Percentiles rank a stretch among this genome's conserved stretches.
These are phyloP conservation scores for Protonemura montana DNA, from an alignment of 2,888 invertebrate species.

Conservation along the genomic window DNA sequence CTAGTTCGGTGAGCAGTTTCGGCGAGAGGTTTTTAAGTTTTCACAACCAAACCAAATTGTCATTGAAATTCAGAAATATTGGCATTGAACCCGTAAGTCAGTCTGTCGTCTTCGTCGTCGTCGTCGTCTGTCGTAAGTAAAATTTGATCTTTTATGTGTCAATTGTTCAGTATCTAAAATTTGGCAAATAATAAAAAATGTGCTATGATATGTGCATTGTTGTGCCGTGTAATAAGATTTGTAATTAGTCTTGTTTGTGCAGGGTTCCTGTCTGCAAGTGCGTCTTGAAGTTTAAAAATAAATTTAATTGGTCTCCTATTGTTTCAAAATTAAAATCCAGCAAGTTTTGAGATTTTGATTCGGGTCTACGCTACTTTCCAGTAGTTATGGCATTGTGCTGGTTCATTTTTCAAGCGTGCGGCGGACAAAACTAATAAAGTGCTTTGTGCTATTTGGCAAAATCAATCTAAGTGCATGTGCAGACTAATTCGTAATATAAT, in stretches of 20 bases:
- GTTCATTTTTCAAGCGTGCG: neutral
- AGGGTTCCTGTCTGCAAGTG: neutral
- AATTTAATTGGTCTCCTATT: neutral
- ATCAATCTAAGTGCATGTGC: neutral
- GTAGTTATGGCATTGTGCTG: constrained; percentile 1
- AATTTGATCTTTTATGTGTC: neutral
- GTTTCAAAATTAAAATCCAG: neutral
- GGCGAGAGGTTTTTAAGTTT: neutral
- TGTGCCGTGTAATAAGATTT: neutral
- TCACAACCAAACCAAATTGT: neutral
- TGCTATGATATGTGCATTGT: neutral
- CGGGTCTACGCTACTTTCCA: neutral
- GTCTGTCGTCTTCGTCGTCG: neutral
- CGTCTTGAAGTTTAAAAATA: neutral
- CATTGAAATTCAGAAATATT: neutral
- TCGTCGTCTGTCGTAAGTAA: neutral
- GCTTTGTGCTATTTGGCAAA: neutral
- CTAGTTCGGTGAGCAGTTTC: neutral
- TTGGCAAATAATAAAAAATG: constrained; percentile 1
- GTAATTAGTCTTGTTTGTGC: neutral
- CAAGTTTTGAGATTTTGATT: neutral
- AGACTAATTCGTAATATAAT: neutral
- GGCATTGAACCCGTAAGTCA: neutral
- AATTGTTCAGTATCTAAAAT: neutral
- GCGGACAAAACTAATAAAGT: neutral